phyloP scores from a whole-genome alignment of 2,888 invertebrate species.

The Platycnemis pennipes region DNA sequence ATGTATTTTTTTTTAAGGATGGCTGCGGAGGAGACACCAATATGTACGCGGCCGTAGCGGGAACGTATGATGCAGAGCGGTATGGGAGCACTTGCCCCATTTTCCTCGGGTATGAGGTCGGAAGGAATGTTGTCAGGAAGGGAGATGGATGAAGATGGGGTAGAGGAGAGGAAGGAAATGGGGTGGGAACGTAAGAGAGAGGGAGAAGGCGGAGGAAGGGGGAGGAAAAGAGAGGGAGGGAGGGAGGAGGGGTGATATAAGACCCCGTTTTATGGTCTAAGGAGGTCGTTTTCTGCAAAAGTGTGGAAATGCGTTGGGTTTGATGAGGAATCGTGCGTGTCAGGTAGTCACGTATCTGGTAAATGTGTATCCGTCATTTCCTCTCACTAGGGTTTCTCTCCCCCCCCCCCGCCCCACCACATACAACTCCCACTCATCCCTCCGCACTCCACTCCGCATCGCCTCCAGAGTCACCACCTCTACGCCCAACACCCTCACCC shows the following conservation, averaged over 20 bases:
- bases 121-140: neutral
- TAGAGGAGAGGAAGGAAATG: neutral
- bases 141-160: neutral
- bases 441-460: too few relatives aligned
- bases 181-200: neutral
- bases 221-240: neutral
- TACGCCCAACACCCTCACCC: too few relatives aligned
- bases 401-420: neutral
- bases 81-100: neutral
- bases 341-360: conserved; percentile 63
- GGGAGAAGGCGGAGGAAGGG: neutral
- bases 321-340: conserved; percentile 65
- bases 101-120: neutral
- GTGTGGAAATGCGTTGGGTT: conserved; percentile 58
- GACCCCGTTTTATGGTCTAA: conserved; percentile 45
- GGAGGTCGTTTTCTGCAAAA: conserved; percentile 63
- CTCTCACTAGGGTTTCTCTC: neutral
- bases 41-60: neutral
- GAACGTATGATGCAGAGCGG: neutral
- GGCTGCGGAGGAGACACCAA: neutral
- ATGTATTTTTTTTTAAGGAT: neutral
- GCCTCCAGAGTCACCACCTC: too few relatives aligned
- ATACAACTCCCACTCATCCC: neutral
- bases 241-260: neutral
- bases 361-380: conserved; percentile 59